A percentile compares a stretch with the other conserved stretches of the same genome.
Conservation (phyloP, 2,113 vertebrate species). For the Epinephelus lanceolatus region DNA sequence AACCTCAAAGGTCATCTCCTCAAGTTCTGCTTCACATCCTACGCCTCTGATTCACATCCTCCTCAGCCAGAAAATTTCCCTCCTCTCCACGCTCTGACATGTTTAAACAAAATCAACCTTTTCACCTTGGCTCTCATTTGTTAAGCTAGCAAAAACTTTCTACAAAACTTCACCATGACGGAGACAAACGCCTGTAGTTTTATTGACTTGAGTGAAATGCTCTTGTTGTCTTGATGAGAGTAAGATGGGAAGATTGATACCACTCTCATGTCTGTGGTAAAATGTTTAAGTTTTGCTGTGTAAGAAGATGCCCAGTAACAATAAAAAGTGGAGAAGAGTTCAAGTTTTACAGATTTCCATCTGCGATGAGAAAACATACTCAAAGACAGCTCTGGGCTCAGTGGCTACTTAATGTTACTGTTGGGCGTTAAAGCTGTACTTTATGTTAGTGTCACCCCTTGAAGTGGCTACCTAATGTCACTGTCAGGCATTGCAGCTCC, state of each 20-base stretch:
- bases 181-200: not conserved
- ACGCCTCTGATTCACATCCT: constrained; percentile 34
- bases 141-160: constrained; percentile 3
- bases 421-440: too few species aligned
- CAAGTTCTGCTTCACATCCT: constrained; percentile 28
- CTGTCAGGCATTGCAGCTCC: too few species aligned
- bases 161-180: not conserved
- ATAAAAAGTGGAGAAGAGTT: too few species aligned
- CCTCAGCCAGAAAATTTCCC: constrained; percentile 10
- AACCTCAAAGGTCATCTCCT: constrained; percentile 24
- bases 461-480: too few species aligned
- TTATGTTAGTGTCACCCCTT: too few species aligned
- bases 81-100: constrained; percentile 12
- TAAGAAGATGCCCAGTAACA: too few species aligned
- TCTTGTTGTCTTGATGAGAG: not conserved
- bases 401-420: too few species aligned
- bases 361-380: too few species aligned
- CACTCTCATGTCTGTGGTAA: not conserved
- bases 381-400: too few species aligned
- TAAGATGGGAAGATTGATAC: not conserved
- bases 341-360: too few species aligned
- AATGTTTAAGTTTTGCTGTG: too few species aligned
- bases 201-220: not conserved
- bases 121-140: constrained; percentile 21
- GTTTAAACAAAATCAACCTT: constrained; percentile 44